phyloP scores from a whole-genome alignment of 2,888 invertebrate genomes.

The Conomelus anceps region DNA sequence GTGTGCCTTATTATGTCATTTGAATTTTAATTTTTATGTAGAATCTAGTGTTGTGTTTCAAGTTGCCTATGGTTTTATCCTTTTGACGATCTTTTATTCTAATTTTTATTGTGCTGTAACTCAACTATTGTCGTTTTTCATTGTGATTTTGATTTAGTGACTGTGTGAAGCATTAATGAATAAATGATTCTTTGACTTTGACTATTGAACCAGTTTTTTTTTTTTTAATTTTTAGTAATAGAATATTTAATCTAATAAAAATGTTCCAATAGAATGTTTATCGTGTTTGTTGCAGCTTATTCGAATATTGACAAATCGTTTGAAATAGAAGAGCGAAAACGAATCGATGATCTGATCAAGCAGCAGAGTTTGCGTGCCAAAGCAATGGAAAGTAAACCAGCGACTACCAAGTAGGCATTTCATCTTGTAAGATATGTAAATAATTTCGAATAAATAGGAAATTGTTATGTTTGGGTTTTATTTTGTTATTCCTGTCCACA shows the following conservation, averaged over 20 bases:
- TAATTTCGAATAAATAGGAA: background rate
- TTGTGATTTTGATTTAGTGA: no score
- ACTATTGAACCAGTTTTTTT: background rate
- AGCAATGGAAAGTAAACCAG: background rate
- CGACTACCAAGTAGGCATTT: background rate
- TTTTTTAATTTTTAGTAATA: background rate
- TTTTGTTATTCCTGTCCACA: background rate
- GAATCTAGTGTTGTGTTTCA: no score
- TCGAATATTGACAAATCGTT: constrained; percentile 71
- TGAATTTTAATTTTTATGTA: no score
- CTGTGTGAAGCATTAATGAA: no score
- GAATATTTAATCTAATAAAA: background rate
- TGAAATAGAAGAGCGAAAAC: constrained; percentile 68
- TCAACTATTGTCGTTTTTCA: no score
- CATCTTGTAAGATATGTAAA: background rate
- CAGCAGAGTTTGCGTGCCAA: background rate
- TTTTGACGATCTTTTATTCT: no score
- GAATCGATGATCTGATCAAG: constrained; percentile 56
- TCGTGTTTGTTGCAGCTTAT: constrained; percentile 54
- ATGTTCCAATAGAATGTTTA: no score
- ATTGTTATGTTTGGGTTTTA: background rate
- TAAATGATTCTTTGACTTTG: no score
- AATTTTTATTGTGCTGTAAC: no score
- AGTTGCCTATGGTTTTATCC: no score
- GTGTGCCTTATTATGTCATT: no score